Conservation (phyloP, 37 sponge, comb jelly and placozoan genomes). For the Eunapius fragilis region DNA sequence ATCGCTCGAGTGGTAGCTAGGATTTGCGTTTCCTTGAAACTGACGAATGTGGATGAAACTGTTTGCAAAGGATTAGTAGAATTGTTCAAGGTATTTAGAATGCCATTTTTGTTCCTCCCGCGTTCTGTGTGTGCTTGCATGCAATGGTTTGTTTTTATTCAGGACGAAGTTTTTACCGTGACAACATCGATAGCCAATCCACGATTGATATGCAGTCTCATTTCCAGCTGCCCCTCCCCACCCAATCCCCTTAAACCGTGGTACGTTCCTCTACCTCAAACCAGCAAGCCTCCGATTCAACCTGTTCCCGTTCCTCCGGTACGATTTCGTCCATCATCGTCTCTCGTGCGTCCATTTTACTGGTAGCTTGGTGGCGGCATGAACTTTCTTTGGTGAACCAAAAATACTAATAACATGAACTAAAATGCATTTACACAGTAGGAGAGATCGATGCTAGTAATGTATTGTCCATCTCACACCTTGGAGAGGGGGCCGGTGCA, state of each 20-base stretch:
- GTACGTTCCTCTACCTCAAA: constrained; percentile 65
- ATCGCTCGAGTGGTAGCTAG: neutral
- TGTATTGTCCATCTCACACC: too few relatives aligned
- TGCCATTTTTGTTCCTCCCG: too few relatives aligned
- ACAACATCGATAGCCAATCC: neutral
- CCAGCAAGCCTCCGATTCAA: constrained; percentile 66
- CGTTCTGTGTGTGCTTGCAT: too few relatives aligned
- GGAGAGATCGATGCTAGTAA: too few relatives aligned
- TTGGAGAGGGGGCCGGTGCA: too few relatives aligned
- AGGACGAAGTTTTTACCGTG: neutral
- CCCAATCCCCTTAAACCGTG: constrained; percentile 7
- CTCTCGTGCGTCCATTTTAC: too few relatives aligned
- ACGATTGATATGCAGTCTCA: neutral
- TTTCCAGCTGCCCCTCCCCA: neutral
- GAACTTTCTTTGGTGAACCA: too few relatives aligned
- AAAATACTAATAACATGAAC: too few relatives aligned
- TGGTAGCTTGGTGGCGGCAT: too few relatives aligned
- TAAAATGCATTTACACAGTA: too few relatives aligned
- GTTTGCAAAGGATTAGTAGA: neutral
- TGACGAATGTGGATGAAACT: neutral
- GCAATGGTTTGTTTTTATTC: neutral
- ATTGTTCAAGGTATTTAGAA: neutral
- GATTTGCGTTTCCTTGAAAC: neutral
- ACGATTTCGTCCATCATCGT: too few relatives aligned
- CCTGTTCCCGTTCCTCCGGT: constrained; percentile 71